These are phyloP conservation scores for Daktulosphaira vitifoliae DNA, from an alignment of 1,140 invertebrate species.

Conservation along the genomic window DNA sequence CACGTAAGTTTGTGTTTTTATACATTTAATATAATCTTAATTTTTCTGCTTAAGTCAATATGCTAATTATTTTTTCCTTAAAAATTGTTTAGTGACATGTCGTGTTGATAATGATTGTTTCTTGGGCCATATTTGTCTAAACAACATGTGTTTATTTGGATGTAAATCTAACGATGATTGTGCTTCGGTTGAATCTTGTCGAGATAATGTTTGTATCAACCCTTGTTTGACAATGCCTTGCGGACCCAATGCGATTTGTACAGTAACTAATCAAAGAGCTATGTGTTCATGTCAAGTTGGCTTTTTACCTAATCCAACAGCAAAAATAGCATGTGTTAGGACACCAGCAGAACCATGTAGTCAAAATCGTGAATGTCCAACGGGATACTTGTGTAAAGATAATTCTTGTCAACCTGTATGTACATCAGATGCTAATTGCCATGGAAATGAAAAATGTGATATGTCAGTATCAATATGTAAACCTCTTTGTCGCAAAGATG, in stretches of 20 bases:
- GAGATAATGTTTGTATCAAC: slow-evolving; percentile 67
- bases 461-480: slow-evolving; percentile 52
- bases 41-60: not conserved
- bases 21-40: not conserved
- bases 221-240: slow-evolving; percentile 68
- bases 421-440: slow-evolving; percentile 60
- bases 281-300: slow-evolving; percentile 62
- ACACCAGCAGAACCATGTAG: slow-evolving; percentile 49
- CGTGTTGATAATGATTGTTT: slow-evolving; percentile 84
- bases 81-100: slow-evolving; percentile 67
- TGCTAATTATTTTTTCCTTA: slow-evolving; percentile 1
- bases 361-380: slow-evolving; percentile 61
- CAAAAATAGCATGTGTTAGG: slow-evolving; percentile 51
- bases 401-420: slow-evolving; percentile 66
- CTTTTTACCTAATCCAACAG: slow-evolving; percentile 49
- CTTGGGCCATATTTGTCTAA: slow-evolving; percentile 75
- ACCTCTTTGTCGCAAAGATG: slow-evolving; percentile 61
- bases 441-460: slow-evolving; percentile 61
- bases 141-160: slow-evolving; percentile 74
- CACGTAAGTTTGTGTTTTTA: slow-evolving; percentile 52
- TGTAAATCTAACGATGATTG: slow-evolving; percentile 82
- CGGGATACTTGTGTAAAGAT: slow-evolving; percentile 60
- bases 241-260: slow-evolving; percentile 72
- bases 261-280: slow-evolving; percentile 70
- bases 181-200: slow-evolving; percentile 67